phyloP scores from a whole-genome alignment of 2,113 vertebrate species.

The Plestiodon gilberti region DNA sequence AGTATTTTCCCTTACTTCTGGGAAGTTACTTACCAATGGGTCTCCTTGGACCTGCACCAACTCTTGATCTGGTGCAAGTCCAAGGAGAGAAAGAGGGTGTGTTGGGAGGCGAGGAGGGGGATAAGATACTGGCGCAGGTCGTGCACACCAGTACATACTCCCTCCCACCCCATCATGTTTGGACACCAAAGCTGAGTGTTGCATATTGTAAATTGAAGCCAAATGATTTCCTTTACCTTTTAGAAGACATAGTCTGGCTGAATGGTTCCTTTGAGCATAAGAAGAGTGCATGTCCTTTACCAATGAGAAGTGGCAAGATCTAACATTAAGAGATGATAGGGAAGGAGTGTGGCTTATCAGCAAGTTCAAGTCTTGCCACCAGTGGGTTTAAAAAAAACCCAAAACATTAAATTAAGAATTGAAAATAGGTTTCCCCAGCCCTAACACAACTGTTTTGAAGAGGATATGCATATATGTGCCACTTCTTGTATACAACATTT shows the following conservation, averaged over 20 bases:
- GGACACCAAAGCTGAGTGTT: too few species aligned
- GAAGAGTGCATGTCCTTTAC: background rate
- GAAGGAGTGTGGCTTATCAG: background rate
- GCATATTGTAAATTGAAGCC: too few species aligned
- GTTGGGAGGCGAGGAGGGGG: too few species aligned
- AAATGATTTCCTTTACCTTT: too few species aligned
- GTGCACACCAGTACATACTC: too few species aligned
- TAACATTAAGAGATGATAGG: background rate
- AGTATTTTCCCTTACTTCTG: too few species aligned
- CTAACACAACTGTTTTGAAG: background rate
- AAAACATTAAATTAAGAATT: background rate
- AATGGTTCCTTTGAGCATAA: background rate
- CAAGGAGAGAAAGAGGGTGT: too few species aligned
- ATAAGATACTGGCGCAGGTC: too few species aligned
- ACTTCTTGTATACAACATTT: conserved; percentile 36
- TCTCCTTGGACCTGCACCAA: too few species aligned
- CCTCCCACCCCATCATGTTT: too few species aligned
- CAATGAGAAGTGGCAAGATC: background rate
- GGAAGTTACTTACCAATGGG: too few species aligned
- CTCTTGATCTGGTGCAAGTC: too few species aligned
- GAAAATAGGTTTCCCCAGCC: background rate
- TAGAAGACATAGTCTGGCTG: background rate
- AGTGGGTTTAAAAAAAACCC: background rate
- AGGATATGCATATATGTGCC: background rate
- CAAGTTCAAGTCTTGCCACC: background rate